A percentile compares a stretch with the other conserved stretches of the same genome.
Evolutionary conservation across 2,888 invertebrate species (phyloP).

Genomic region (Polia nebulosa): DNA sequence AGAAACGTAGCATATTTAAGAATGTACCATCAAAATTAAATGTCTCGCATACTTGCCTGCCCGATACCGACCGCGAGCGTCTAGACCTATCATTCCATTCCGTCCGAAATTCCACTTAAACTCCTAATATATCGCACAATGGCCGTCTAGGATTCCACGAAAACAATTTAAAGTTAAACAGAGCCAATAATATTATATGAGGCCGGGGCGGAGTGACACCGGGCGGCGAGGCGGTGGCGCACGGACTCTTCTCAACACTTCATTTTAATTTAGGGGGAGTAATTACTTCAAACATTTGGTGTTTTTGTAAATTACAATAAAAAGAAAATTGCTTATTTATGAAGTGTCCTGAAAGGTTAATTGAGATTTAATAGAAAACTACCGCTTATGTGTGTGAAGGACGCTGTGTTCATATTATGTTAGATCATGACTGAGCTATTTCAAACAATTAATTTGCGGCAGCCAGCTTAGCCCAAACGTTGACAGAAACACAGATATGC

Average conservation of each 20-base stretch:
- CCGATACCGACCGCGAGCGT: slow-evolving; percentile 47
- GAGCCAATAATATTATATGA: slow-evolving; percentile 54
- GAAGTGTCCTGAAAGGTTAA: neutral
- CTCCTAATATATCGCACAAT: slow-evolving; percentile 65
- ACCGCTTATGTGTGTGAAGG: neutral
- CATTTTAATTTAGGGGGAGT: slow-evolving; percentile 21
- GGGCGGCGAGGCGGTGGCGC: neutral
- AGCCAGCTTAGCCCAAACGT: neutral
- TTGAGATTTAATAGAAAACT: neutral
- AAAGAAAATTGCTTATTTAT: slow-evolving; percentile 8
- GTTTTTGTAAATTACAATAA: slow-evolving; percentile 21
- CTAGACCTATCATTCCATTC: slow-evolving; percentile 64
- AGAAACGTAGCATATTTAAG: slow-evolving; percentile 51
- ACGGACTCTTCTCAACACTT: slow-evolving; percentile 12
- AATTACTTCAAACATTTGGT: slow-evolving; percentile 37
- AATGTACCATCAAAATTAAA: slow-evolving; percentile 58
- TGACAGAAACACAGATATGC: neutral
- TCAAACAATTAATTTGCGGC: neutral
- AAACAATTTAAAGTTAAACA: slow-evolving; percentile 72
- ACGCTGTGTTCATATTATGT: neutral
- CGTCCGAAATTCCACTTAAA: slow-evolving; percentile 64
- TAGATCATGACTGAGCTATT: neutral
- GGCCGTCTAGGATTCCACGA: slow-evolving; percentile 60
- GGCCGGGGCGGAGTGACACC: slow-evolving; percentile 29
- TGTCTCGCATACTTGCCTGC: slow-evolving; percentile 44